Evolutionary conservation across 2,797 vertebrate genomes (phyloP).

Genomic region (Hyperoplus lanceolatus): DNA sequence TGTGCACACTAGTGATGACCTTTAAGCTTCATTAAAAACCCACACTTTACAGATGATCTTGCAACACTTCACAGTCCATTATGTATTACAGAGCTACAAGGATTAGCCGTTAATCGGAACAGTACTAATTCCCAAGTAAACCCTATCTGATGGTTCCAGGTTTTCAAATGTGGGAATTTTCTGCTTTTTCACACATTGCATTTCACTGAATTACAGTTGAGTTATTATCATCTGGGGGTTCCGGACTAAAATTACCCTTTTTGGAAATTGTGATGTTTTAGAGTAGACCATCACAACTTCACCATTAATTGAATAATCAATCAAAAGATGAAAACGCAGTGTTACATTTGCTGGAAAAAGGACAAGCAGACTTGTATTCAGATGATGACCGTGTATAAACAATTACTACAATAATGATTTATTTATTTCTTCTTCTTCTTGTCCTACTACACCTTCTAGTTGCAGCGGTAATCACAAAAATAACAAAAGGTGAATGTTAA

Average conservation of each 20-base stretch:
- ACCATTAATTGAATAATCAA: no score
- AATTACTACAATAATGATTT: background rate
- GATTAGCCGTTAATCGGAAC: background rate
- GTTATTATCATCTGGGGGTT: background rate
- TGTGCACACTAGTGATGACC: slow-evolving; percentile 11
- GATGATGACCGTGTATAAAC: background rate
- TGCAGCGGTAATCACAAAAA: background rate
- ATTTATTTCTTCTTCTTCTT: no score
- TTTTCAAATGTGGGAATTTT: background rate
- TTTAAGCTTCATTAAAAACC: slow-evolving; percentile 14
- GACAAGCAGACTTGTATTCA: background rate
- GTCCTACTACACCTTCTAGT: background rate
- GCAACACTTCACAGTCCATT: background rate
- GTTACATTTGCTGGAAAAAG: background rate
- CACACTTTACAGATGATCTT: background rate
- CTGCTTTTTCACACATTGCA: background rate
- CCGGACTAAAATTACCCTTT: no score
- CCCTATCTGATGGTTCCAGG: background rate
- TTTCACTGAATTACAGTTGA: background rate
- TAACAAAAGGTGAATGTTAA: background rate
- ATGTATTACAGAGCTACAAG: background rate
- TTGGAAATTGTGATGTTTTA: background rate
- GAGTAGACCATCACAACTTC: no score
- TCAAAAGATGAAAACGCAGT: no score
- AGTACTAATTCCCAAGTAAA: background rate